Percentiles rank a stretch among this genome's conserved stretches.
phyloP scores from a whole-genome alignment of 2,113 vertebrate species.

The Notarius quadriscutis region DNA sequence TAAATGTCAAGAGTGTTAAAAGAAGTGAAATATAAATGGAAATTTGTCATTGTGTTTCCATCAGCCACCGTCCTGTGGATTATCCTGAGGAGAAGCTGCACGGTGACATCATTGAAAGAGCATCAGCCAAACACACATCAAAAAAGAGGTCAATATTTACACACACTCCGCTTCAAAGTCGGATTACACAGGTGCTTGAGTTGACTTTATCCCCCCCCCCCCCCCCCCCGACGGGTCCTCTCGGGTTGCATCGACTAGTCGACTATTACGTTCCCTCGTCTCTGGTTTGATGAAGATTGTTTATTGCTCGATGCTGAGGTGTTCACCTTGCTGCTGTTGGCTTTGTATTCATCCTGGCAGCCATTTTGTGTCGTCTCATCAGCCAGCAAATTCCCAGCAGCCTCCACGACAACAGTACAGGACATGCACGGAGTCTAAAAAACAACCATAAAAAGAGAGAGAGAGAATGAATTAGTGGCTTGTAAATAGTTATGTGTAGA shows the following conservation, averaged over 20 bases:
- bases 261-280: background rate
- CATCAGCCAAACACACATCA: background rate
- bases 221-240: no score
- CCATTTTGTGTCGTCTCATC: slow-evolving; percentile 79
- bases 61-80: background rate
- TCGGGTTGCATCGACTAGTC: background rate
- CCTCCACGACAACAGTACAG: slow-evolving; percentile 70
- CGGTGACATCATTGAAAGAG: background rate
- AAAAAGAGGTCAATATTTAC: slow-evolving; percentile 8
- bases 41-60: background rate
- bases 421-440: slow-evolving; percentile 71
- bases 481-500: background rate
- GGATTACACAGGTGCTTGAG: background rate
- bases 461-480: background rate
- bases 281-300: background rate
- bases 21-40: background rate
- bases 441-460: background rate
- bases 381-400: slow-evolving; percentile 67
- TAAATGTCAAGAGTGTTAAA: background rate
- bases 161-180: background rate
- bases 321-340: slow-evolving; percentile 76
- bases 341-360: slow-evolving; percentile 81
- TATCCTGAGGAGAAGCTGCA: background rate
- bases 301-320: background rate
- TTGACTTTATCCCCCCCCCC: background rate